Evolutionary conservation across 2,113 vertebrate genomes (phyloP).

Genomic region (Grallaria varia): DNA sequence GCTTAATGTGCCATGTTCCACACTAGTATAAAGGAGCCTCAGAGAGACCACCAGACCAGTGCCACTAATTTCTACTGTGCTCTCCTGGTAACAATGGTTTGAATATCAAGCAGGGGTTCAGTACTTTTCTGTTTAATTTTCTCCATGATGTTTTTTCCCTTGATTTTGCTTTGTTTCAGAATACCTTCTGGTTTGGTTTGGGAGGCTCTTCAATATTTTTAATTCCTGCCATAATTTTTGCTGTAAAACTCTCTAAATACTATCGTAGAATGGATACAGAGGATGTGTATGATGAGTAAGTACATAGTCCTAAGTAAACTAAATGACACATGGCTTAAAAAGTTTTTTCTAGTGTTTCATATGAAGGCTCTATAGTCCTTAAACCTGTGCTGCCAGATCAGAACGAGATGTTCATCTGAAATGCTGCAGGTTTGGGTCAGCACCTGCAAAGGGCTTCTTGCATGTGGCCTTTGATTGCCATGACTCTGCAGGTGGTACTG

Average conservation of each 20-base stretch:
- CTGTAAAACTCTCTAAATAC: constrained; percentile 91
- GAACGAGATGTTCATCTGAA: background rate
- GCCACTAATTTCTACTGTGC: background rate
- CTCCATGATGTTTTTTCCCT: background rate
- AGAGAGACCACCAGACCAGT: background rate
- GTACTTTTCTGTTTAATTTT: background rate
- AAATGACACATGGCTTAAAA: background rate
- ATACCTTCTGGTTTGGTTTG: constrained; percentile 94
- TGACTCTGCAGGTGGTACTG: background rate
- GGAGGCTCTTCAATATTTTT: constrained; percentile 86
- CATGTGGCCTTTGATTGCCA: background rate
- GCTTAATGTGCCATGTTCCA: background rate
- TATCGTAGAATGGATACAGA: constrained; percentile 97
- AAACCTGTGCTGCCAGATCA: background rate
- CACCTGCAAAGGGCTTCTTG: background rate
- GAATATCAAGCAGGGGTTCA: background rate
- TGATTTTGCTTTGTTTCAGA: constrained; percentile 73
- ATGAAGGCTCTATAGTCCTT: background rate
- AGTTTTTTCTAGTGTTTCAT: background rate
- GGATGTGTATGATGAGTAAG: constrained; percentile 96
- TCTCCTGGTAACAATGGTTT: background rate
- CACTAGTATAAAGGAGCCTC: background rate
- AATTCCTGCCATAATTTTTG: constrained; percentile 89
- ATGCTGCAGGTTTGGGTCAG: background rate
- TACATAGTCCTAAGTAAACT: background rate